Conservation (phyloP, 2,888 invertebrate species). For the Achlya flavicornis region DNA sequence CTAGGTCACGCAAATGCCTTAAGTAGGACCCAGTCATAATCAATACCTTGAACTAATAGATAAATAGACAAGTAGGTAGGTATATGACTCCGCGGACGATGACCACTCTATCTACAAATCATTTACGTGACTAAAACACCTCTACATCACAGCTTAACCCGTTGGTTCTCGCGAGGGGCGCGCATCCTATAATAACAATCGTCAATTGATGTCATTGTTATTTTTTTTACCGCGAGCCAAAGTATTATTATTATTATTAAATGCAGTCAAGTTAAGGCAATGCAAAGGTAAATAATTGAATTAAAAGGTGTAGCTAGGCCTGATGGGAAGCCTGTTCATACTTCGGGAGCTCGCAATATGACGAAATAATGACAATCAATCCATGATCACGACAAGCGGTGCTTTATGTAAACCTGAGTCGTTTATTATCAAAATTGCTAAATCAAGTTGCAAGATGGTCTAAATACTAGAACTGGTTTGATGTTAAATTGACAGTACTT, state of each 20-base stretch:
- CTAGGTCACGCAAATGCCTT: constrained; percentile 9
- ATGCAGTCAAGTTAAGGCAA: background rate
- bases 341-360: constrained; percentile 15
- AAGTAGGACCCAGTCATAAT: background rate
- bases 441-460: constrained; percentile 28
- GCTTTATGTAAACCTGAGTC: constrained; percentile 2
- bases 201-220: too few relatives aligned
- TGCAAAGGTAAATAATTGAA: background rate
- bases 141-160: too few relatives aligned
- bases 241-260: background rate
- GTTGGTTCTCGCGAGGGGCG: too few relatives aligned
- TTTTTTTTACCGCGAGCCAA: too few relatives aligned
- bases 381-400: constrained; percentile 14
- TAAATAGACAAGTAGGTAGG: background rate
- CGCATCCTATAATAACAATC: too few relatives aligned
- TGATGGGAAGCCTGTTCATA: constrained; percentile 1
- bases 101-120: background rate
- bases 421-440: constrained; percentile 27
- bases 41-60: constrained; percentile 9
- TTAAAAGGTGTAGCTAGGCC: background rate
- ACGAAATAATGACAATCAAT: constrained; percentile 22
- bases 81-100: background rate
- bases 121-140: background rate
- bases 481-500: constrained; percentile 26
- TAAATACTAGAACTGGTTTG: constrained; percentile 37